Conservation (phyloP, 2,113 vertebrate genomes). For the Python bivittatus region DNA sequence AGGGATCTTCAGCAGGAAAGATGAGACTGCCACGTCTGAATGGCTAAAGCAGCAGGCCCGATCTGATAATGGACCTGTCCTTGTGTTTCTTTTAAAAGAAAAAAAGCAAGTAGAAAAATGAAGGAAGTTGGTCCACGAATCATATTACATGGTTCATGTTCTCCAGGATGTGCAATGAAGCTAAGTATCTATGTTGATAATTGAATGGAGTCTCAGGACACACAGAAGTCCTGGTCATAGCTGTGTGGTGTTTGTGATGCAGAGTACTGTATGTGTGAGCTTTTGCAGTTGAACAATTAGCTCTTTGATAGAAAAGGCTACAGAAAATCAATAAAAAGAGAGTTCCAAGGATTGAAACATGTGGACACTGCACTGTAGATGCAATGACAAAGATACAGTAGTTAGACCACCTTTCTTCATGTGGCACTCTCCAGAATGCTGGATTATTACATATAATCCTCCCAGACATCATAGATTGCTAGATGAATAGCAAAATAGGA, state of each 20-base stretch:
- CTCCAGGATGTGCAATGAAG: conserved; percentile 52
- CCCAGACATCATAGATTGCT: neutral
- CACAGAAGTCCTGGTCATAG: conserved; percentile 18
- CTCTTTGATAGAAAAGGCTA: neutral
- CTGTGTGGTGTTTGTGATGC: neutral
- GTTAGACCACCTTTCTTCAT: neutral
- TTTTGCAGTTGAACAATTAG: neutral
- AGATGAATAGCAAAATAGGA: neutral
- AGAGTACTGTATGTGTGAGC: neutral
- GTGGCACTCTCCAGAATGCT: neutral
- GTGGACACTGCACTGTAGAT: neutral
- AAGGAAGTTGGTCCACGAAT: conserved; percentile 23
- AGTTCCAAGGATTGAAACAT: neutral
- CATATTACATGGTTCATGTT: conserved; percentile 59
- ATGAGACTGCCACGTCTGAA: neutral
- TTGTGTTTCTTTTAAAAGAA: neutral
- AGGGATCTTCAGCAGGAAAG: neutral
- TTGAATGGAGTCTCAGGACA: conserved; percentile 22
- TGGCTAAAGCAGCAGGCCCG: neutral
- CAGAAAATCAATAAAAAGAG: conserved; percentile 12
- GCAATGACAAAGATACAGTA: neutral
- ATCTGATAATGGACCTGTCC: neutral
- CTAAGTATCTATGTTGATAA: conserved; percentile 36
- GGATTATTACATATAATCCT: neutral
- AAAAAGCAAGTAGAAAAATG: conserved; percentile 24